Conservation (phyloP, 2,888 invertebrate genomes). For the Tribolium freemani region DNA sequence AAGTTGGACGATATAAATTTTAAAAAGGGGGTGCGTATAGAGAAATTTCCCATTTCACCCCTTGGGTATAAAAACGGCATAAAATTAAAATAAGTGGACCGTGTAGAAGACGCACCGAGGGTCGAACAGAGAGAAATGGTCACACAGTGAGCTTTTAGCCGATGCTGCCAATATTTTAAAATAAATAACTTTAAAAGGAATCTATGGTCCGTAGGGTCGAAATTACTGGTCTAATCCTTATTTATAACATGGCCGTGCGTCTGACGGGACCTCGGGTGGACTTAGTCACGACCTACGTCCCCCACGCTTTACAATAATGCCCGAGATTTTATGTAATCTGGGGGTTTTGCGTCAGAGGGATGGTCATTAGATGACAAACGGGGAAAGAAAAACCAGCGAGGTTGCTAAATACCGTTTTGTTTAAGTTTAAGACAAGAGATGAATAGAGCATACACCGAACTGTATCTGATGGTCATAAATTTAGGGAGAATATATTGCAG, state of each 20-base stretch:
- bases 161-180: constrained; percentile 69
- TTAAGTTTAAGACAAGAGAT: background rate
- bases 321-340: constrained; percentile 17
- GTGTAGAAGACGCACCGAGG: constrained; percentile 55
- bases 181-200: constrained; percentile 70
- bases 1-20: constrained; percentile 26
- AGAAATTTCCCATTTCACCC: constrained; percentile 49
- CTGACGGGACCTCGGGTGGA: constrained; percentile 56
- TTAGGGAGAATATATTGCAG: background rate
- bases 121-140: constrained; percentile 46
- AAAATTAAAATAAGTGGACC: constrained; percentile 64
- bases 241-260: constrained; percentile 67
- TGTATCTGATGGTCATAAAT: constrained; percentile 1
- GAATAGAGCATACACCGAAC: background rate
- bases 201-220: constrained; percentile 66
- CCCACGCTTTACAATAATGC: background rate
- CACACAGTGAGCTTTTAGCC: constrained; percentile 60
- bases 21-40: constrained; percentile 22
- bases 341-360: constrained; percentile 3
- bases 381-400: background rate
- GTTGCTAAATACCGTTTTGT: background rate
- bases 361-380: background rate
- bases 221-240: constrained; percentile 69
- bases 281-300: constrained; percentile 47
- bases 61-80: constrained; percentile 43